Evolutionary conservation across 2,797 vertebrate species (phyloP).

Genomic region (Epinephelus malabaricus): DNA sequence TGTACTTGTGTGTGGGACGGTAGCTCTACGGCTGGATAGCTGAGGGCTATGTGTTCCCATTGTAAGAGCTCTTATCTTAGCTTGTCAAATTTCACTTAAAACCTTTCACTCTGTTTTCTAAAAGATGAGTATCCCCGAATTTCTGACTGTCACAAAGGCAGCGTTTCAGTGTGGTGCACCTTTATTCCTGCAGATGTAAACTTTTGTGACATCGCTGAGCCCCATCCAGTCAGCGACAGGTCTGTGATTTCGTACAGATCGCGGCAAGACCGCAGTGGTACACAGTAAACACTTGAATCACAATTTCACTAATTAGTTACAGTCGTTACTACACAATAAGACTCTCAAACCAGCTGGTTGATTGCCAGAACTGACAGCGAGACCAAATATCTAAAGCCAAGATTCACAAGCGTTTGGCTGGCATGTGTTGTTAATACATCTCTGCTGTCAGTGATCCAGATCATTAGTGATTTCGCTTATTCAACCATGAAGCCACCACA

Average conservation of each 20-base stretch:
- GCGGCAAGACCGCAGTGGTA: not conserved
- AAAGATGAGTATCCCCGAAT: conserved; percentile 49
- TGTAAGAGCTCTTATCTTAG: conserved; percentile 74
- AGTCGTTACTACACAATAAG: not conserved
- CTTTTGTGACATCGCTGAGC: not conserved
- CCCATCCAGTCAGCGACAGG: not conserved
- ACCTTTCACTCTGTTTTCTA: conserved; percentile 49
- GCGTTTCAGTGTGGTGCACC: conserved; percentile 3
- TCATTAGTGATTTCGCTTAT: conserved; percentile 13
- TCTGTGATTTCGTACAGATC: not conserved
- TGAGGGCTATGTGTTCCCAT: conserved; percentile 65
- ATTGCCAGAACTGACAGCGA: conserved; percentile 22
- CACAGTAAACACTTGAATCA: conserved; percentile 3
- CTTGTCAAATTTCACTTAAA: conserved; percentile 73
- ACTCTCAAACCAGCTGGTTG: conserved; percentile 8
- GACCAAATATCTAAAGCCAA: conserved; percentile 18
- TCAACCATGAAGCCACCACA: not conserved
- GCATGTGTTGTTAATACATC: not conserved
- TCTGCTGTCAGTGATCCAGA: not conserved
- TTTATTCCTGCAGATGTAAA: conserved; percentile 8
- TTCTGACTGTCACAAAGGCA: conserved; percentile 21
- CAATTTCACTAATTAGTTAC: conserved; percentile 15
- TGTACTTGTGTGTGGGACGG: conserved; percentile 10
- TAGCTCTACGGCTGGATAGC: conserved; percentile 21
- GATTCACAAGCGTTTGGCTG: conserved; percentile 4